Evolutionary conservation across 1,140 invertebrate species (phyloP).

Genomic region (Frieseomelitta varia): DNA sequence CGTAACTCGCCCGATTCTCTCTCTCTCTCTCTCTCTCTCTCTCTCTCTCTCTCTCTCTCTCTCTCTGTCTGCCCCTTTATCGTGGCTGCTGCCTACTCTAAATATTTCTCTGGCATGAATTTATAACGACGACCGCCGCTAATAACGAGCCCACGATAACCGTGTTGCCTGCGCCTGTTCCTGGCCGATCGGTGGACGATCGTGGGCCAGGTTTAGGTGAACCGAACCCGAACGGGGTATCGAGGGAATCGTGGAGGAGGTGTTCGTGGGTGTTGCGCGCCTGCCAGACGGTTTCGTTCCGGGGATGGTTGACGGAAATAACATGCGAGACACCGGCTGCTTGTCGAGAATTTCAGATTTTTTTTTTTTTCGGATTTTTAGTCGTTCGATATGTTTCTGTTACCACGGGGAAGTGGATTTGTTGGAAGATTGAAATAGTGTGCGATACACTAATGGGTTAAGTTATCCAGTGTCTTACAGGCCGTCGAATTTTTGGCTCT

Average conservation of each 20-base stretch:
- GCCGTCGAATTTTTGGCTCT: no score
- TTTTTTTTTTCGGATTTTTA: neutral
- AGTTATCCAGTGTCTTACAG: no score
- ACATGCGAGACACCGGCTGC: neutral
- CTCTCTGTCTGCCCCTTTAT: slow-evolving; percentile 18
- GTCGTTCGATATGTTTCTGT: no score
- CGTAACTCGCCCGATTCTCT: slow-evolving; percentile 11
- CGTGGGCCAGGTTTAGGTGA: slow-evolving; percentile 22
- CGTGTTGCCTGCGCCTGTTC: neutral
- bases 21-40: neutral
- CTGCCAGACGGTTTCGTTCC: neutral
- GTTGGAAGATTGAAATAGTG: no score
- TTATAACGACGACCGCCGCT: slow-evolving; percentile 64
- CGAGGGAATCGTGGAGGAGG: neutral
- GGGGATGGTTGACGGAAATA: no score
- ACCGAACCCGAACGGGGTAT: neutral
- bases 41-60: neutral
- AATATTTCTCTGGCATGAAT: slow-evolving; percentile 69
- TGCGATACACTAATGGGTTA: no score
- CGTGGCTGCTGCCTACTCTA: slow-evolving; percentile 66
- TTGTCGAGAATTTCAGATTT: no score
- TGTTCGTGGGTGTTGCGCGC: neutral
- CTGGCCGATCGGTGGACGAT: neutral
- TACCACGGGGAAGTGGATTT: no score
- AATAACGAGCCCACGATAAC: slow-evolving; percentile 58